Evolutionary conservation across 1,140 invertebrate species (phyloP), one percentile per base, ranked within the genome.

Genomic region (Camponotus floridanus): DNA sequence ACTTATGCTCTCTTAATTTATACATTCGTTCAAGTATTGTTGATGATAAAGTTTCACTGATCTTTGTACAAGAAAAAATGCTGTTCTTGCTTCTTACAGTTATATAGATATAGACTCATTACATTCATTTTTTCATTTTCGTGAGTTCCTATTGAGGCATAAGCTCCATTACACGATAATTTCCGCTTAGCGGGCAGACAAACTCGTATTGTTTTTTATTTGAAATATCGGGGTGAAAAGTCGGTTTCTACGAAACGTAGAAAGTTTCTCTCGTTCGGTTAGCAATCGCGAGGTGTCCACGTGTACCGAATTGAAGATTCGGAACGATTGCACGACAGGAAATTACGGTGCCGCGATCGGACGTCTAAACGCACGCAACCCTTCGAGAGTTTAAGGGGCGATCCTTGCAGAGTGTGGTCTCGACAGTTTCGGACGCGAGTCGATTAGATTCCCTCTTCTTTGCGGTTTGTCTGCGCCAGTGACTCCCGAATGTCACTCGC

Each of bases 401-500:
- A 85, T 90, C 90, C 76, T 89, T 88, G 89, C 57, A 33, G 76
- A 87, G 85, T 65, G 81, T 91, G 90, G 90, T 91, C 87, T 85
- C 85, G 90, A 91, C 90, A 91, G 90, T 91, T 91, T 91, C 86
- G 90, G 90, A 91, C 90, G 79, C 76, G 83, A 86, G 61, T 31
- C 90, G 90, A 91, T 91, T 91, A 86, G 86, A 91, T 91, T 91
- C 80, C 64, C 87, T 87, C 85, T 88, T 91, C 87, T 81, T 90
- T 85, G 89, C 42, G 89, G 89, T 90, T 88, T 76, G 79, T 78
- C 86, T 21, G 73, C 73, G 36, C 18, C 73, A 33, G 64, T 39
- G 76, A 81, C 71, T 86, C 51, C 48, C 68, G n/a, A 39, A 83
- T 83, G 79, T 83, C 79, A 74, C 57, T 13, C 55, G 57, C 67